Evolutionary conservation across 2,888 invertebrate genomes (phyloP).

Genomic region (Rhodophaea formosa): DNA sequence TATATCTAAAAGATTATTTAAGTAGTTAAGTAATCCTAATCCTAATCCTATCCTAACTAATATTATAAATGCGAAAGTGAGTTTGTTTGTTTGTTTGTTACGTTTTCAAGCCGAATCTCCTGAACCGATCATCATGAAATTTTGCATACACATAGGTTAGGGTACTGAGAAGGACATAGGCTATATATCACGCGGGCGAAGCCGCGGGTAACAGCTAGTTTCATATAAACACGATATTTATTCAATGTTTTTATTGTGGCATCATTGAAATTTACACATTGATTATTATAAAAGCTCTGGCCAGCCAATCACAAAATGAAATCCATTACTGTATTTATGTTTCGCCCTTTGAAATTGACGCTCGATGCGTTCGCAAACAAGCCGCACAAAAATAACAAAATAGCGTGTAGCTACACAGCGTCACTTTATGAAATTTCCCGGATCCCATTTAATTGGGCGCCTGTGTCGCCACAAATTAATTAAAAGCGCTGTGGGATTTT

Average conservation of each 20-base stretch:
- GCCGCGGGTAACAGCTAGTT: too few species aligned
- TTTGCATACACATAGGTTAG: too few species aligned
- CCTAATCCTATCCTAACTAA: too few species aligned
- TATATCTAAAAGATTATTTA: too few species aligned
- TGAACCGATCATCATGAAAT: too few species aligned
- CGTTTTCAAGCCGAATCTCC: too few species aligned
- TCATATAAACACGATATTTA: too few species aligned
- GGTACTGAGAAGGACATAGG: too few species aligned
- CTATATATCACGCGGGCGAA: too few species aligned
- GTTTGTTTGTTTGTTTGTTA: too few species aligned
- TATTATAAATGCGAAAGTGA: too few species aligned
- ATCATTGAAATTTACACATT: slow-evolving; percentile 24
- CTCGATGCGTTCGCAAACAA: slow-evolving; percentile 41
- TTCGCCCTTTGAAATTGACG: slow-evolving; percentile 39
- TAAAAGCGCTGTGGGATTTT: slow-evolving; percentile 68
- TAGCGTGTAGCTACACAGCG: slow-evolving; percentile 44
- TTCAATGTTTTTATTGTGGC: background rate
- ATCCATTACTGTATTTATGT: slow-evolving; percentile 44
- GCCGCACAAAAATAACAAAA: slow-evolving; percentile 49
- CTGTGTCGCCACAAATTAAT: slow-evolving; percentile 71
- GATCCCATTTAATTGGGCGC: slow-evolving; percentile 67
- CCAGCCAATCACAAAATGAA: slow-evolving; percentile 42
- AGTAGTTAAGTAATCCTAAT: too few species aligned
- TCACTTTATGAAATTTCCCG: slow-evolving; percentile 59
- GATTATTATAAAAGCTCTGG: slow-evolving; percentile 37